Evolutionary conservation across 2,113 vertebrate species (phyloP).

Genomic region (Corydoras sp.): DNA sequence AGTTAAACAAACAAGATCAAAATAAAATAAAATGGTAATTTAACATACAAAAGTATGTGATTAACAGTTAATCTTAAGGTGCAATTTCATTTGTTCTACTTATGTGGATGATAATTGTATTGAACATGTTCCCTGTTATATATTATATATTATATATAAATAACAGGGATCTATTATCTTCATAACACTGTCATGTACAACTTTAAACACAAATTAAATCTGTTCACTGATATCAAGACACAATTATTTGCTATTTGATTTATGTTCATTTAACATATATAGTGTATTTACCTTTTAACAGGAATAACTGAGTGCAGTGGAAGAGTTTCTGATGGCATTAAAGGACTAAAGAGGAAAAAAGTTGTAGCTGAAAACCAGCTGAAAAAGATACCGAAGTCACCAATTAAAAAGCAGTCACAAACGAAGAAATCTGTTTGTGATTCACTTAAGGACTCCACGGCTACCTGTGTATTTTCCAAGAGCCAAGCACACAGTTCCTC

Average conservation of each 20-base stretch:
- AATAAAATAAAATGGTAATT: no score
- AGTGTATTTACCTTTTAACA: constrained; percentile 42
- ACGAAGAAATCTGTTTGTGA: constrained; percentile 64
- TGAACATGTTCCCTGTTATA: no score
- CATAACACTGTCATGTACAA: no score
- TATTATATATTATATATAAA: no score
- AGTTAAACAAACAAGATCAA: no score
- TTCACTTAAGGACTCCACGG: constrained; percentile 55
- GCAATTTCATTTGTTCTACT: no score
- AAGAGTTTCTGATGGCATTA: constrained; percentile 76
- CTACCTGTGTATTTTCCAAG: constrained; percentile 52
- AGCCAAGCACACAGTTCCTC: constrained; percentile 50
- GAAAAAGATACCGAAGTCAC: constrained; percentile 95
- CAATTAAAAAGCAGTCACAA: constrained; percentile 82
- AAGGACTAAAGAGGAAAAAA: constrained; percentile 96
- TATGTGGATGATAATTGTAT: no score
- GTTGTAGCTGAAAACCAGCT: constrained; percentile 87
- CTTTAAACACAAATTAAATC: no score
- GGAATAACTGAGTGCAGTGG: constrained; percentile 73
- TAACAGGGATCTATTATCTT: no score
- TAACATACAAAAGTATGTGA: no score
- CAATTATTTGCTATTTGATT: neutral
- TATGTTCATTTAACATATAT: no score
- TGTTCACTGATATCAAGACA: neutral
- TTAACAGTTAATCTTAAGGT: no score